Conservation (phyloP, 1,140 invertebrate genomes). For the Hypothenemus hampei region DNA sequence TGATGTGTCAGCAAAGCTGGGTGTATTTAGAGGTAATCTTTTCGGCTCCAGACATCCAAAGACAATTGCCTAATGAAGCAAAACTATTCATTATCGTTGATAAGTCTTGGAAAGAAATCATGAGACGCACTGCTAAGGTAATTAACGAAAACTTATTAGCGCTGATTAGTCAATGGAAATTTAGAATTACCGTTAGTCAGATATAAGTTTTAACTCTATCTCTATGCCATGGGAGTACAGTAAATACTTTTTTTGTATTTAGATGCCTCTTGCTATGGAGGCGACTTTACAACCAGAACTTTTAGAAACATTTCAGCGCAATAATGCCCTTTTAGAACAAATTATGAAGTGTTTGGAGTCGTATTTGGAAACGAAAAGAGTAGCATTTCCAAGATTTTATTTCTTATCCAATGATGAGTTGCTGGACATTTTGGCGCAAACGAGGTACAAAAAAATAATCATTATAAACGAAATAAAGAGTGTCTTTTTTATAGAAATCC, state of each 20-base stretch:
- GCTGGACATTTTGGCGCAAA: slow-evolving; percentile 85
- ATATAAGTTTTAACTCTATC: too few species aligned
- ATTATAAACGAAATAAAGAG: not conserved
- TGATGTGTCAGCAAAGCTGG: slow-evolving; percentile 78
- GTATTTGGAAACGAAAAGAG: slow-evolving; percentile 81
- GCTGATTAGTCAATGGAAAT: too few species aligned
- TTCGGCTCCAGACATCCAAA: slow-evolving; percentile 81
- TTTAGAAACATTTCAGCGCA: slow-evolving; percentile 65
- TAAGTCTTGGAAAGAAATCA: slow-evolving; percentile 81
- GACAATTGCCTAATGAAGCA: slow-evolving; percentile 78
- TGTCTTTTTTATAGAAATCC: slow-evolving; percentile 65
- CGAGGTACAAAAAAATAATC: slow-evolving; percentile 35
- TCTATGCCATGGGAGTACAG: too few species aligned
- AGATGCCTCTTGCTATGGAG: slow-evolving; percentile 67
- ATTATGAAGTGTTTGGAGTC: slow-evolving; percentile 78
- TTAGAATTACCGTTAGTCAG: too few species aligned
- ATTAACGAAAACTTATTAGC: not conserved
- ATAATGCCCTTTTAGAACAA: slow-evolving; percentile 72
- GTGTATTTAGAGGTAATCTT: slow-evolving; percentile 85
- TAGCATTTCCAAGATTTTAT: slow-evolving; percentile 87
- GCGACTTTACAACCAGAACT: slow-evolving; percentile 60
- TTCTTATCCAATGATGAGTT: slow-evolving; percentile 93
- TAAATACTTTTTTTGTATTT: slow-evolving; percentile 39
- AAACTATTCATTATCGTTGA: slow-evolving; percentile 79
- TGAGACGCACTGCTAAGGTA: slow-evolving; percentile 66